phyloP scores from a whole-genome alignment of 1,140 invertebrate genomes.

The Drosophila rufa region DNA sequence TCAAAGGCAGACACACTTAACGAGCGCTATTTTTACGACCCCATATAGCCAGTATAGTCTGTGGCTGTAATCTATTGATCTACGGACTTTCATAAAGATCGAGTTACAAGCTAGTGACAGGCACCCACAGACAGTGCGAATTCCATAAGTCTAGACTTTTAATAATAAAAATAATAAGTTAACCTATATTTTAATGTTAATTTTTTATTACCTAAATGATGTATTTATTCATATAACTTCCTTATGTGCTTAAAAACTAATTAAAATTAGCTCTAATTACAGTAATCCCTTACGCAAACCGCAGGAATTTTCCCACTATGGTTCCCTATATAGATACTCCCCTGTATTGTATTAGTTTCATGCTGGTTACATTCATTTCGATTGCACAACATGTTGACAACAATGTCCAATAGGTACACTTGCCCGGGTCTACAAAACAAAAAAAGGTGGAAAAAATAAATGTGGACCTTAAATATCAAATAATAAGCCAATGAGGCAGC shows the following conservation, averaged over 20 bases:
- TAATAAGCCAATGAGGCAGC: conserved; percentile 28
- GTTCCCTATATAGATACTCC: not conserved
- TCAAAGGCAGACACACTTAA: conserved; percentile 25
- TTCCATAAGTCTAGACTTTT: not conserved
- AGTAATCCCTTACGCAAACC: not conserved
- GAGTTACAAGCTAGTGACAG: conserved; percentile 17
- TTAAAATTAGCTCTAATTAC: not conserved
- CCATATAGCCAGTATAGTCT: conserved; percentile 11
- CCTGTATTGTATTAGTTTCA: conserved; percentile 16
- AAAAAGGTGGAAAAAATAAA: conserved; percentile 15
- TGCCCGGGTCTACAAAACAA: not conserved
- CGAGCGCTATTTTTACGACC: conserved; percentile 32
- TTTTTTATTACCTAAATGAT: not conserved
- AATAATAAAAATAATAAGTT: not conserved
- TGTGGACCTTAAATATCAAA: conserved; percentile 42
- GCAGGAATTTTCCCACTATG: not conserved
- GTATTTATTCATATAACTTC: no score
- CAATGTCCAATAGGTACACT: conserved; percentile 31
- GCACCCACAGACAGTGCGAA: conserved; percentile 2
- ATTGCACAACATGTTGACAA: conserved; percentile 39
- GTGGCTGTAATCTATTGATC: conserved; percentile 46
- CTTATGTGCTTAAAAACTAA: no score
- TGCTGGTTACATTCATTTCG: conserved; percentile 11
- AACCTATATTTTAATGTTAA: not conserved
- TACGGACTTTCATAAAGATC: conserved; percentile 30